These are phyloP conservation scores for Columba livia DNA, from an alignment of 2,113 vertebrate genomes.

Conservation along the genomic window DNA sequence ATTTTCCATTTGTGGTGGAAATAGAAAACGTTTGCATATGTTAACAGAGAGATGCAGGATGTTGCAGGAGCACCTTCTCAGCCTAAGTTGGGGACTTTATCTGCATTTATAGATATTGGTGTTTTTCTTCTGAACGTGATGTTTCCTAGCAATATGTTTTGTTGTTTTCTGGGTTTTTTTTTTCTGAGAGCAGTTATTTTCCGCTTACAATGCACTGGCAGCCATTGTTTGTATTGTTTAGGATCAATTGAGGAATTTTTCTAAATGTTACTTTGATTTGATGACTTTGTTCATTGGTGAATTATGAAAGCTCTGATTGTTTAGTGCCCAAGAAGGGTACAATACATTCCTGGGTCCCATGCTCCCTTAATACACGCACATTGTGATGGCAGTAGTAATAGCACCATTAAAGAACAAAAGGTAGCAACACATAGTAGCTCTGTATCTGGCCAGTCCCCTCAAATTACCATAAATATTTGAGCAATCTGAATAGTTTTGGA, in stretches of 20 bases:
- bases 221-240: conserved; percentile 56
- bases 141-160: neutral
- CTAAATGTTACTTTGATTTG: conserved; percentile 66
- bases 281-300: conserved; percentile 62
- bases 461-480: conserved; percentile 79
- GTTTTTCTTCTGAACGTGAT: neutral
- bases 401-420: conserved; percentile 74
- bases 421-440: conserved; percentile 64
- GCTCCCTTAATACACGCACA: conserved; percentile 29
- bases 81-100: neutral
- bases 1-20: neutral
- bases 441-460: conserved; percentile 68
- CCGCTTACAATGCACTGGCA: neutral
- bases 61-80: neutral
- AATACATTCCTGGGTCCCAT: neutral
- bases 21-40: neutral
- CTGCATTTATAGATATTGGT: neutral
- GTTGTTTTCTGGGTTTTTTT: neutral
- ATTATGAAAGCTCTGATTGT: conserved; percentile 68
- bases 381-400: conserved; percentile 63
- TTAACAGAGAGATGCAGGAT: neutral
- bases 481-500: conserved; percentile 72
- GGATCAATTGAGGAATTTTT: conserved; percentile 53
- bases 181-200: conserved; percentile 39
- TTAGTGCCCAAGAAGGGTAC: conserved; percentile 42